Evolutionary conservation across 2,888 invertebrate genomes (phyloP).

Genomic region (Keiferia lycopersicella): DNA sequence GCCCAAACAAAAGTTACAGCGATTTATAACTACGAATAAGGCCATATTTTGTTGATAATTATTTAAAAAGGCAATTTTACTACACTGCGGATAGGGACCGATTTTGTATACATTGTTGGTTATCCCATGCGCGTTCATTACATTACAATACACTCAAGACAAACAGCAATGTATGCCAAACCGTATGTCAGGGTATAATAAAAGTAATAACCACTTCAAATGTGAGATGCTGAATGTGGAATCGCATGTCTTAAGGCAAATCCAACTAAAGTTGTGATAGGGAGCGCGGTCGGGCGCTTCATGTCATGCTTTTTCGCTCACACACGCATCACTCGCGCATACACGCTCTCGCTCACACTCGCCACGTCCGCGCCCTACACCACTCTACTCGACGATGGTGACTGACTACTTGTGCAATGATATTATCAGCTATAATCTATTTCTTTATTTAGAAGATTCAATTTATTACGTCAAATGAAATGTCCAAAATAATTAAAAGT

Average conservation of each 20-base stretch:
- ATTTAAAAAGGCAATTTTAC: too few species aligned
- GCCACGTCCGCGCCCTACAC: conserved; percentile 30
- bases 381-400: not conserved
- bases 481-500: not conserved
- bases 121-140: too few species aligned
- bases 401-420: conserved; percentile 8
- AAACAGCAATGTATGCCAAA: too few species aligned
- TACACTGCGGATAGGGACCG: too few species aligned
- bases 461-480: not conserved
- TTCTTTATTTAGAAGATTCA: conserved; percentile 9
- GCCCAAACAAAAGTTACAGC: not conserved
- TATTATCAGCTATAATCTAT: conserved; percentile 1
- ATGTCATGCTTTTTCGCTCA: conserved; percentile 3
- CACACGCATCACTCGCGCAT: conserved; percentile 7
- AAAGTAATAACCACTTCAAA: too few species aligned
- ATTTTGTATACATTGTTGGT: too few species aligned
- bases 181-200: too few species aligned
- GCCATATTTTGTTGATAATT: not conserved
- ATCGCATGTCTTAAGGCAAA: not conserved
- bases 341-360: conserved; percentile 33
- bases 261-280: conserved; percentile 12
- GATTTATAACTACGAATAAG: not conserved
- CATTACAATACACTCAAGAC: too few species aligned
- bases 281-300: not conserved
- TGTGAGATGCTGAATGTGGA: conserved; percentile 7